A percentile compares a stretch with the other conserved stretches of the same genome.
phyloP scores from a whole-genome alignment of 2,113 vertebrate genomes.

The Shinisaurus crocodilurus region DNA sequence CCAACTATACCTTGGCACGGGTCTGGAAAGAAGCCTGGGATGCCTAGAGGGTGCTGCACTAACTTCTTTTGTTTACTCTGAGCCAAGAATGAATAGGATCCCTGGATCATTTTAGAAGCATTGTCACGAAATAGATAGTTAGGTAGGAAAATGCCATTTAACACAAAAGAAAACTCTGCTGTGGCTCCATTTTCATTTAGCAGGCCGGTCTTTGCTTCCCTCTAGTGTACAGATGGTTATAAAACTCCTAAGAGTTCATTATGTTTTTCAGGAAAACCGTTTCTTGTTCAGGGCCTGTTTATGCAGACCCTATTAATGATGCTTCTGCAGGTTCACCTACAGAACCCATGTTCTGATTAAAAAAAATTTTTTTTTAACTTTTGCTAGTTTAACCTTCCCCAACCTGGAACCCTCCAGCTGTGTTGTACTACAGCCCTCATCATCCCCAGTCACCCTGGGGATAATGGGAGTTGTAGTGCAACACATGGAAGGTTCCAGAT shows the following conservation, averaged over 20 bases:
- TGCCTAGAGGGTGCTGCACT: accelerated
- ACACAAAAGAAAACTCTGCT: neutral
- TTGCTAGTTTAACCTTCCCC: too few relatives aligned
- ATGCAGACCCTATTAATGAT: neutral
- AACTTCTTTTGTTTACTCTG: neutral
- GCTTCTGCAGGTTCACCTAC: too few relatives aligned
- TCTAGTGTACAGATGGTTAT: neutral
- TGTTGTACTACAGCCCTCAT: too few relatives aligned
- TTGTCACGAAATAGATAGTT: neutral
- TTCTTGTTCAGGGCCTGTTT: neutral
- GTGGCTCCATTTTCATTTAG: accelerated
- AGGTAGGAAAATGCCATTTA: neutral
- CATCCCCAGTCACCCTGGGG: too few relatives aligned
- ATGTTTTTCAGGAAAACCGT: neutral
- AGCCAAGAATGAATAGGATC: neutral
- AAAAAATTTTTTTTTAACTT: too few relatives aligned
- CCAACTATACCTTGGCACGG: neutral
- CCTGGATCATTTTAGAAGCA: neutral
- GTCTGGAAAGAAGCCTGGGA: neutral
- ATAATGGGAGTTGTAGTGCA: too few relatives aligned
- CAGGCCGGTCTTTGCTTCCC: constrained; percentile 13
- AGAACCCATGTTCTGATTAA: too few relatives aligned
- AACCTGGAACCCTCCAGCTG: too few relatives aligned
- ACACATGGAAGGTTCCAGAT: too few relatives aligned
- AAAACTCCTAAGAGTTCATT: neutral